A percentile compares a stretch with the other conserved stretches of the same genome.
Conservation (phyloP, 2,888 invertebrate species). For the Brachylomia viminalis region DNA sequence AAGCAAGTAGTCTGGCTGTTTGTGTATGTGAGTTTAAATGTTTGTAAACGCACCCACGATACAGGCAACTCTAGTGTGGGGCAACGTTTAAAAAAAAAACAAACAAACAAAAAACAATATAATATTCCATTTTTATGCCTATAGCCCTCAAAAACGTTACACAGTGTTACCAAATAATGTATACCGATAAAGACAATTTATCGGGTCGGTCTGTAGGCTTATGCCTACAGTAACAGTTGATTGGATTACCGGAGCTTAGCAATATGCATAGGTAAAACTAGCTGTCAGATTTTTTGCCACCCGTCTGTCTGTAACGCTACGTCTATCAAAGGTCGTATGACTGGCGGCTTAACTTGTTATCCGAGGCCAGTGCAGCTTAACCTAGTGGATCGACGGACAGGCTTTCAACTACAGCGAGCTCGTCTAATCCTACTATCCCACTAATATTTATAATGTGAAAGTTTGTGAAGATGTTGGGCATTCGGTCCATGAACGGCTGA, state of each 20-base stretch:
- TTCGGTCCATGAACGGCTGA: neutral
- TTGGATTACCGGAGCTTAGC: slow-evolving; percentile 2
- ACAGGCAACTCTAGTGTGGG: no score
- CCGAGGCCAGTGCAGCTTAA: slow-evolving; percentile 36
- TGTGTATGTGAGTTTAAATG: no score
- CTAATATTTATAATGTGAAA: slow-evolving; percentile 1
- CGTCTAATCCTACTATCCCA: neutral
- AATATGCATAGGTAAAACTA: neutral
- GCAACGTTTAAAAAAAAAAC: no score
- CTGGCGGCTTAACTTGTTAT: slow-evolving; percentile 47
- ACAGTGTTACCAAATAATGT: no score
- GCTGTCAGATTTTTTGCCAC: slow-evolving; percentile 22
- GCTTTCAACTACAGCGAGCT: slow-evolving; percentile 20
- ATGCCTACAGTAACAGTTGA: neutral
- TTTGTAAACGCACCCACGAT: no score
- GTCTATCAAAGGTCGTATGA: slow-evolving; percentile 50
- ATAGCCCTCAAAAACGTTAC: neutral
- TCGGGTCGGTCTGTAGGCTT: no score
- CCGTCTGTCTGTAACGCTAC: slow-evolving; percentile 5
- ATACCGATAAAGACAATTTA: neutral
- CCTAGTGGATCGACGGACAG: slow-evolving; percentile 28
- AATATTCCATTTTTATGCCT: no score
- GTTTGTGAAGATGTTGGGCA: neutral
- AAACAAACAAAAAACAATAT: no score
- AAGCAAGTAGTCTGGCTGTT: no score